Base-by-base conservation (phyloP, 2,888 invertebrate genomes). In the Psylliodes chrysocephalus region DNA sequence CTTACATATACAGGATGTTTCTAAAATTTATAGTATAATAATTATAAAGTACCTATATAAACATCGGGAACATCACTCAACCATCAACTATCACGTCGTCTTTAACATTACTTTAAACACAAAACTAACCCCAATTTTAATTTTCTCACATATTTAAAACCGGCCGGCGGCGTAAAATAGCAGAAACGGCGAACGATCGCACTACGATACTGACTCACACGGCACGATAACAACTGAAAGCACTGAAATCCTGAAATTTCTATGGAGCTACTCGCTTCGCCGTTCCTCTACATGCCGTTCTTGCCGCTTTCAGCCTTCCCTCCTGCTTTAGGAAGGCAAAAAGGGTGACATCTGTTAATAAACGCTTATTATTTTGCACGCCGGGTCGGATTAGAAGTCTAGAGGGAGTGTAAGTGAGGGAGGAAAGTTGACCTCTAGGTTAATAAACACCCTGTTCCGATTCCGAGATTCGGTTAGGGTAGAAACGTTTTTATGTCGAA, bases 321-420 rank as follows among this genome's bases (percentile, higher is more conserved):
- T 35, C 40, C 44, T 52, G 1, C 47, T 25, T 53, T 44, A 12
- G 47, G 7, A 25, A 47, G 47, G 25, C 47, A 25, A 60, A 54
- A 46, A 60, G 60, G 60, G 60, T 47, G 54, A 60, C 60, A 60
- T 53, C 60, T 60, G 60, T 60, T 60, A 60, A 60, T 60, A 60
- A 60, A 60, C 60, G 60, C 53, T 60, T 54, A 60, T 60, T 44
- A 54, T 47, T 54, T 53, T 40, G 47, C 42, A 46, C 53, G 46
- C 38, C 22, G 35, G 22, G 40, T 60, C 53, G 53, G 46, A 46
- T 53, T 44, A 47, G 47, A 18, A 47, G 19, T 47, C 47, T 25
- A 14, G 12, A 47, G 47, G 47, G 47, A 47, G 47, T 25, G 47
- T 12, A 15, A 47, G 1, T 19, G 25, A 47, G 47, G 47, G 25